Base-by-base conservation (phyloP, 1,140 invertebrate species). In the Pentalonia nigronervosa region DNA sequence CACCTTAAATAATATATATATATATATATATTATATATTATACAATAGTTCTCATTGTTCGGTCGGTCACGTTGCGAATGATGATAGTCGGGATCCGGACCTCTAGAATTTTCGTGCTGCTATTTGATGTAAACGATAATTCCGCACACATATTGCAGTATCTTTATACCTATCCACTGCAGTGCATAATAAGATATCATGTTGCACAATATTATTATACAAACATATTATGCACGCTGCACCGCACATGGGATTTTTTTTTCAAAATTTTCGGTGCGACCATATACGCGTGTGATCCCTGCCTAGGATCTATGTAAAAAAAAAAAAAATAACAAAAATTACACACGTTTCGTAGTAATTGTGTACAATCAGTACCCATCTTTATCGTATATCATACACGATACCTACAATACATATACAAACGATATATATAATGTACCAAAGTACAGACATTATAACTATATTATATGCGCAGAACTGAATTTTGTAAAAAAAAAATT, bases 261-360 rank as follows among this genome's bases (percentile, higher is more conserved):
- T 76, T 30, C 2, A n/a, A n/a, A 76, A 76, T n/a, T n/a, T 67
- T 11, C 30, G 11, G 60, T 11, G 30, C 17, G 14, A 67, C 60
- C n/a, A 76, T 76, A 76, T 7, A 7, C 50, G 21, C 50, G 20
- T 21, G 50, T 53, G 50, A 21, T 53, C 50, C 20, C 20, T 53
- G 7, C 50, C 14, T 17, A 2, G 30, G 14, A 76, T 34, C 14
- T n/a, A 17, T n/a, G 30, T n/a, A n/a, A 0, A 9, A 67, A 67
- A 67, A 67, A 67, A 67, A 67, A 76, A 76, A 76, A 30, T 60
- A 60, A n/a, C 60, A n/a, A 76, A 76, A 76, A 76, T 34, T 76
- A 76, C n/a, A 17, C 30, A 0, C n/a, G 14, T 76, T 76, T n/a
- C 60, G 4, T 76, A 17, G 21, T n/a, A 76, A 76, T 34, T 76